Conservation (phyloP, 2,888 invertebrate species). For the Perizoma affinitatum region DNA sequence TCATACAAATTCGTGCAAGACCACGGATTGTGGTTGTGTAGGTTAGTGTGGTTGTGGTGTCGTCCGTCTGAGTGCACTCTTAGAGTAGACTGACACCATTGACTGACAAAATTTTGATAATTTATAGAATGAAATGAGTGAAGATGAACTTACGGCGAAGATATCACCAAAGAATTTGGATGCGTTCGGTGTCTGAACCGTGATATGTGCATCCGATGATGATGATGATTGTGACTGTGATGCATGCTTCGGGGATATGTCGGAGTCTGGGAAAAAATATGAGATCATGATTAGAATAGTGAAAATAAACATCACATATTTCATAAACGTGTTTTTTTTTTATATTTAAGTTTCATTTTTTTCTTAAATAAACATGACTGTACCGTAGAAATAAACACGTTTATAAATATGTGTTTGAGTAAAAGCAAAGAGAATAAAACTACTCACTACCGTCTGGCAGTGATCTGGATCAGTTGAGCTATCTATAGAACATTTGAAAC, state of each 20-base stretch:
- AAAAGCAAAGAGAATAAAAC: not conserved
- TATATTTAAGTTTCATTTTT: no score
- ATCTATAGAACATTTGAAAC: no score
- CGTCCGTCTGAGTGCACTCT: no score
- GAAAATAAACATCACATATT: not conserved
- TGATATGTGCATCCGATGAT: conserved; percentile 66
- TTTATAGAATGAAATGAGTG: conserved; percentile 15
- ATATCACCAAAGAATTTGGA: conserved; percentile 74
- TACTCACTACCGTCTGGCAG: no score
- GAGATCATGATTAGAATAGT: not conserved
- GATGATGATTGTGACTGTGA: conserved; percentile 56
- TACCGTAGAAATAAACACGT: no score
- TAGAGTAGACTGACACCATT: no score
- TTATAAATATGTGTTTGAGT: not conserved
- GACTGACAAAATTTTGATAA: not conserved
- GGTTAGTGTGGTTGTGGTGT: no score
- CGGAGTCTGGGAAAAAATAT: conserved; percentile 54
- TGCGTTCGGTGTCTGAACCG: conserved; percentile 72
- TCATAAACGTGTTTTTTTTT: not conserved
- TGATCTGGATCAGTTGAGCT: no score
- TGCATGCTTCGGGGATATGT: conserved; percentile 65
- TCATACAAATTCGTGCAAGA: no score
- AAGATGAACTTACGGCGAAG: conserved; percentile 74
- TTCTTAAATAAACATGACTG: no score
- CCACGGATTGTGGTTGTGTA: no score